Evolutionary conservation across 2,797 vertebrate species (phyloP), one percentile per base, ranked within the genome.

Genomic region (Alauda arvensis): DNA sequence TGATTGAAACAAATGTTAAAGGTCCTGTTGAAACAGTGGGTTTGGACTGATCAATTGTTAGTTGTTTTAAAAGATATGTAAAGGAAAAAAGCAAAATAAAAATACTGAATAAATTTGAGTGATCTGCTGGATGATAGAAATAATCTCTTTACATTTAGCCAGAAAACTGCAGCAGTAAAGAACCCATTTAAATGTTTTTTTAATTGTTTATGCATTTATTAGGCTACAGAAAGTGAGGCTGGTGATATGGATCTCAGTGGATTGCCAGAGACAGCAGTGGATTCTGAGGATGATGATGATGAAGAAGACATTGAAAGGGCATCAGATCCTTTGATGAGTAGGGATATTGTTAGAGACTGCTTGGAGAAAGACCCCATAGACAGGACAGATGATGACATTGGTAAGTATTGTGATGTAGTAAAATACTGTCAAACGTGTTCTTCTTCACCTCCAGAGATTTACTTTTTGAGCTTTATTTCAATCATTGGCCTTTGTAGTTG

Each of bases 221-320:
- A 99, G 99, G 99, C 99, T 96, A 99, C 99, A 75, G 99, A 99
- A 97, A 99, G 98, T 96, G 99, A 99, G 95, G 98, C 98, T 48
- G 98, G 99, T 76, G 99, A 99, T 97, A 99, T 99, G 99, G 99
- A 99, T 98, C 98, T 99, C 91, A 99, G 99, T 89, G 99, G 99
- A 89, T 97, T 99, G 94, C 99, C 98, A 15, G 99, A 99, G 96
- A 99, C 99, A 23, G 99, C 99, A 33, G 99, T 99, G 33, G 99
- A 99, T 96, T 99, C 99, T 1, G 99, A 99, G 91, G 99, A 99
- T 69, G 99, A 99, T 5, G 99, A 99, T 2, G 99, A 99, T 37
- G 99, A 99, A 94, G 99, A 99, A 96, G 99, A 99, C 90, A 99
- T 99, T 82, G 99, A 99, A 93, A 97, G 99, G 75, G 98, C 98